Conservation (phyloP, 1,140 invertebrate species). For the Leptinotarsa defecta region DNA sequence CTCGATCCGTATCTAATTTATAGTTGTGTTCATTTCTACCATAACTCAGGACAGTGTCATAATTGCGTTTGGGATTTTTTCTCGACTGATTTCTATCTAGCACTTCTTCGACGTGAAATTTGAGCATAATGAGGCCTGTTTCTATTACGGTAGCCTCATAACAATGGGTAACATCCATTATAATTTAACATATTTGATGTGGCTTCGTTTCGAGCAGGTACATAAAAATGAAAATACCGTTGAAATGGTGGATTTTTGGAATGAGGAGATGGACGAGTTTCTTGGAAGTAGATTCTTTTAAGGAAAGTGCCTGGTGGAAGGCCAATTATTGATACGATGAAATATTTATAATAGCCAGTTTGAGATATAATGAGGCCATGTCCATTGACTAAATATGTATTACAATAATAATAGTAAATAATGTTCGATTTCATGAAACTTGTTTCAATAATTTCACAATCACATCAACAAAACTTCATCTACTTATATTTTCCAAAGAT, state of each 20-base stretch:
- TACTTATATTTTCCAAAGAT: too few species aligned
- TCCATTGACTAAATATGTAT: too few species aligned
- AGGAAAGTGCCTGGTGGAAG: not conserved
- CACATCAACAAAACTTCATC: too few species aligned
- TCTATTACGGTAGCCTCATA: constrained; percentile 26
- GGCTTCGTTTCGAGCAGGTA: constrained; percentile 9
- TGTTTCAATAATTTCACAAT: too few species aligned
- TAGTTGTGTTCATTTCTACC: constrained; percentile 32
- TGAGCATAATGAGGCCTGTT: constrained; percentile 34
- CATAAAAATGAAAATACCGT: constrained; percentile 29
- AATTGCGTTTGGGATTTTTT: constrained; percentile 45
- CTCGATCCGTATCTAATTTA: constrained; percentile 50
- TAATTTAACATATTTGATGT: constrained; percentile 23
- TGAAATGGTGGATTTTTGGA: constrained; percentile 25
- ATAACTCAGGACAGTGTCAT: constrained; percentile 46
- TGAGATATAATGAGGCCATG: too few species aligned
- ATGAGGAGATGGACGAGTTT: not conserved
- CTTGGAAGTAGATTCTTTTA: constrained; percentile 1
- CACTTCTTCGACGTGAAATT: constrained; percentile 39
- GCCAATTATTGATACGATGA: not conserved
- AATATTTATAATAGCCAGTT: constrained; percentile 1
- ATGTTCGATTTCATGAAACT: too few species aligned
- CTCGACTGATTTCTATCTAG: constrained; percentile 41
- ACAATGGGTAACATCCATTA: constrained; percentile 29
- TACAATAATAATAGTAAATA: too few species aligned